phyloP scores from a whole-genome alignment of 2,113 vertebrate species.

The Dermatemys mawii region DNA sequence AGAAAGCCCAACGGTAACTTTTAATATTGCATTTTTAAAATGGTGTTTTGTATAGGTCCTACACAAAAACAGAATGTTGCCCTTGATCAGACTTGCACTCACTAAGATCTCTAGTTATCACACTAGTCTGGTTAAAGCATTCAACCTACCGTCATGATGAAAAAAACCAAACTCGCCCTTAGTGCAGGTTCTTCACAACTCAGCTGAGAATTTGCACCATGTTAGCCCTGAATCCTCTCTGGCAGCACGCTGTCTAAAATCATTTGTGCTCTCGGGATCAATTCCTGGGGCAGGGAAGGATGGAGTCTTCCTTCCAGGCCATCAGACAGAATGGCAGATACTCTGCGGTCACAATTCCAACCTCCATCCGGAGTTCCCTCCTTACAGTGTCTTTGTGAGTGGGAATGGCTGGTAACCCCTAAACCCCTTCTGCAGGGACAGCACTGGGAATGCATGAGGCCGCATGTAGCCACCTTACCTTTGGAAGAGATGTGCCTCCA shows the following conservation, averaged over 20 bases:
- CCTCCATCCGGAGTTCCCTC: background rate
- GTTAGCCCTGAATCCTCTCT: background rate
- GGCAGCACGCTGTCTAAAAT: too few relatives aligned
- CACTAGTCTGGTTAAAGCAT: background rate
- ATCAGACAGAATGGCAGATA: accelerated
- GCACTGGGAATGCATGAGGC: background rate
- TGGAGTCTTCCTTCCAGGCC: background rate
- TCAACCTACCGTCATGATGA: accelerated
- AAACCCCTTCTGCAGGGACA: accelerated
- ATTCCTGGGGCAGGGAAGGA: background rate
- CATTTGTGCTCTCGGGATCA: background rate
- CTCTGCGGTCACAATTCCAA: background rate
- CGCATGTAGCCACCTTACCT: slow-evolving; percentile 78
- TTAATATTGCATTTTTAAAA: background rate
- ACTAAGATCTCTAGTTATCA: background rate
- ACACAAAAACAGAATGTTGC: background rate
- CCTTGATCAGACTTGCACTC: background rate
- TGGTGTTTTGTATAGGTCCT: background rate
- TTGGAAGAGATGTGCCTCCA: slow-evolving; percentile 94
- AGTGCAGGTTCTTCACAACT: background rate
- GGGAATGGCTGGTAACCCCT: accelerated
- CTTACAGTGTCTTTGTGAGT: background rate
- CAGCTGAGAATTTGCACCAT: background rate
- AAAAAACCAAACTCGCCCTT: background rate
- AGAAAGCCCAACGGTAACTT: background rate